phyloP scores from a whole-genome alignment of 2,113 vertebrate species.

The Arothron firmamentum region DNA sequence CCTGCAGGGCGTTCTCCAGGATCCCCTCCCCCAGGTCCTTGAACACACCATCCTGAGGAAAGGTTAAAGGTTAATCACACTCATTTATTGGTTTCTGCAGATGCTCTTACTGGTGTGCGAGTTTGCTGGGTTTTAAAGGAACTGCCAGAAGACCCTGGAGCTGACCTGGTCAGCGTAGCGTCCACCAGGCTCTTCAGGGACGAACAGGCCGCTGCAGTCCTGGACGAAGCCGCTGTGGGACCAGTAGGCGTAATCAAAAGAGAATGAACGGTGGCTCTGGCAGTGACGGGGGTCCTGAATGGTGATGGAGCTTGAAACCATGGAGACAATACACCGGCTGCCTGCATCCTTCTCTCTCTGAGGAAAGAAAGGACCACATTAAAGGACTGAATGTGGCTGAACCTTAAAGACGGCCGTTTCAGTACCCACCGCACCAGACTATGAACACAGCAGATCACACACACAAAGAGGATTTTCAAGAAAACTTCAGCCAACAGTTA shows the following conservation, averaged over 20 bases:
- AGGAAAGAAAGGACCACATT: neutral
- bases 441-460: neutral
- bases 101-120: neutral
- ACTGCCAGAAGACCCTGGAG: too few species aligned
- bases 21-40: constrained; percentile 76
- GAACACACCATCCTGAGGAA: constrained; percentile 73
- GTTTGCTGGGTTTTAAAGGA: neutral
- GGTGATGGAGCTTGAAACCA: constrained; percentile 72
- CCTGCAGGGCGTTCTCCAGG: constrained; percentile 78
- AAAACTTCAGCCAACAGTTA: neutral
- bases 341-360: constrained; percentile 80
- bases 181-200: constrained; percentile 71
- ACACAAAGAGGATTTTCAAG: too few species aligned
- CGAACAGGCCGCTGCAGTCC: constrained; percentile 63
- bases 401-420: neutral
- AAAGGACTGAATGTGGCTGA: neutral
- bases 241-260: constrained; percentile 79
- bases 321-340: constrained; percentile 75
- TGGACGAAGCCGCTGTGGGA: constrained; percentile 75
- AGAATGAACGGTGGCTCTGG: constrained; percentile 70
- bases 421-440: neutral
- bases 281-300: constrained; percentile 72
- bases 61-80: neutral
- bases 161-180: constrained; percentile 81
- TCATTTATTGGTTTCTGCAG: neutral